Conservation (phyloP, 2,797 vertebrate genomes). For the Tapirus indicus region DNA sequence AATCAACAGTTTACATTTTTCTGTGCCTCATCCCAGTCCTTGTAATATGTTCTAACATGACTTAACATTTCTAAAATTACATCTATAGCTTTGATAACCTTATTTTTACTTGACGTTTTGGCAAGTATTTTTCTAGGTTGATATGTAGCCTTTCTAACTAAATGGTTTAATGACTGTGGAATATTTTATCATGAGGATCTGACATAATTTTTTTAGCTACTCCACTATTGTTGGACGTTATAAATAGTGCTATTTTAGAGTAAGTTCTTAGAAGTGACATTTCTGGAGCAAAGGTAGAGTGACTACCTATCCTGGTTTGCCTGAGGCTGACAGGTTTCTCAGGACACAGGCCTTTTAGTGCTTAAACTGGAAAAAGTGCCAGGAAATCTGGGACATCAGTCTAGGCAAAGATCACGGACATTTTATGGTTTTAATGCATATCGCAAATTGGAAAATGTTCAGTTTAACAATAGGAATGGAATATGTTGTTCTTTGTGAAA, state of each 20-base stretch:
- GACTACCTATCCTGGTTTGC: not conserved
- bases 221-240: not conserved
- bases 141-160: not conserved
- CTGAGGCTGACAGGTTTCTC: not conserved
- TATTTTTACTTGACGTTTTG: conserved; percentile 7
- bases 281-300: not conserved
- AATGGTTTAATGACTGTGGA: conserved; percentile 19
- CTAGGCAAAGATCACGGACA: not conserved
- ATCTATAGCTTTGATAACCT: not conserved
- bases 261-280: conserved; percentile 31
- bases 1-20: conserved; percentile 32
- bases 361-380: not conserved
- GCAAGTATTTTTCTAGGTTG: conserved; percentile 20
- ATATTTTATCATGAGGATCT: not conserved
- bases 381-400: not conserved
- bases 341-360: not conserved
- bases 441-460: conserved; percentile 19
- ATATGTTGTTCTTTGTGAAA: not conserved
- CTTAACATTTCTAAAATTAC: conserved; percentile 30
- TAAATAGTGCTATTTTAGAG: not conserved
- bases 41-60: not conserved
- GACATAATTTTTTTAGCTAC: not conserved
- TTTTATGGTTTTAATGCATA: conserved; percentile 24
- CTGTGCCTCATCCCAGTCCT: not conserved
- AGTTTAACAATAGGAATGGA: not conserved